Evolutionary conservation across 2,888 invertebrate species (phyloP), one percentile per base, ranked within the genome.

Genomic region (Tillus elongatus): DNA sequence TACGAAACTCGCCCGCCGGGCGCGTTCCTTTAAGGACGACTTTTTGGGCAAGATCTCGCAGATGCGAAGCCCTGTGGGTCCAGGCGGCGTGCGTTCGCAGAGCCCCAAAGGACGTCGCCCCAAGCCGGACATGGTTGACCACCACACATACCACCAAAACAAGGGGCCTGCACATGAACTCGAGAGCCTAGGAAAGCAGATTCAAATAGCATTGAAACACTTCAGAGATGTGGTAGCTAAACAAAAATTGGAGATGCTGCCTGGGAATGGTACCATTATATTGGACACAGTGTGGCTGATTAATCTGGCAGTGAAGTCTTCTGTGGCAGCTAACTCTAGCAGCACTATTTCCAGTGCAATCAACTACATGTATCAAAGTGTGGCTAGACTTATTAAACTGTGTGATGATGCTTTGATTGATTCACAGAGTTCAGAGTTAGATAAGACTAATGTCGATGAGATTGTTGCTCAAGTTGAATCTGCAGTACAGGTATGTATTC

Each of bases 161-260:
- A 60, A 62, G 43, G 59, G 62, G n/a, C 62, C 63, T 13, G 44
- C 49, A 19, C 55, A 61, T 8, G 59, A 60, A 37, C 43, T 60
- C 36, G 57, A 60, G 19, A 49, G 46, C 12, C 46, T 57, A 32
- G 52, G 57, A 50, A 58, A 54, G 34, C 67, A 81, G 68, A 77
- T 85, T 39, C 76, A 80, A 57, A 73, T 81, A 57, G 81, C 85
- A 30, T 70, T 93, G 49, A 82, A 83, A 60, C 92, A 91, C 69
- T 89, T 93, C 66, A 81, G 86, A 54, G 92, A 92, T 71, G 92
- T 92, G 43, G 88, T 93, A 50, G 79, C 83, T 42, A 91, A 90
- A 68, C 81, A 88, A 65, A 92, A 87, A 66, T 71, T 90, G 57
- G 90, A 92, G 71, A 89, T 93, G 77, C 70, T 95, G 52, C 89